Evolutionary conservation across 2,113 vertebrate species (phyloP).

Genomic region (Pleuronectes platessa): DNA sequence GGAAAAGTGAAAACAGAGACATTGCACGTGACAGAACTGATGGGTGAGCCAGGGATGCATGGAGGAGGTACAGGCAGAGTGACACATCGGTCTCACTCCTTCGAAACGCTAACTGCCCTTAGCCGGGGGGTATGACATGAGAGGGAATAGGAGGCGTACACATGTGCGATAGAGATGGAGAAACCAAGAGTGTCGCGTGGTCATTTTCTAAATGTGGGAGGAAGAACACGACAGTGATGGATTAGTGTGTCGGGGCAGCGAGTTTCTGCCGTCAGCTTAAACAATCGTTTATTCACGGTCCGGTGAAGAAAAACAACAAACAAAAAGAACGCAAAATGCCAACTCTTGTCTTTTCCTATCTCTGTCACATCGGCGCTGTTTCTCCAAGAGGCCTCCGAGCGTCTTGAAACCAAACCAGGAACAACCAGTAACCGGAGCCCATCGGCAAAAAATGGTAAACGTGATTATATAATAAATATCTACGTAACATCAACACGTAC

Average conservation of each 20-base stretch:
- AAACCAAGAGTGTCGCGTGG: background rate
- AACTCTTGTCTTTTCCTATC: background rate
- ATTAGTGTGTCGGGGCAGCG: slow-evolving; percentile 12
- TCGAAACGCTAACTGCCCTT: slow-evolving; percentile 7
- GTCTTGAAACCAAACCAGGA: no score
- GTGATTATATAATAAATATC: background rate
- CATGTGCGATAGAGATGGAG: background rate
- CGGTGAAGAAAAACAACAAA: background rate
- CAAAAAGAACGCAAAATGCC: background rate
- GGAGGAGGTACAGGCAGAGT: slow-evolving; percentile 18
- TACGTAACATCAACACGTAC: no score
- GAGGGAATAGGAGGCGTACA: background rate
- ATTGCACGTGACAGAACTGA: slow-evolving; percentile 6
- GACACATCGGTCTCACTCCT: slow-evolving; percentile 10
- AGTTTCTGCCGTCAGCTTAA: slow-evolving; percentile 1
- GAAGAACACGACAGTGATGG: slow-evolving; percentile 31
- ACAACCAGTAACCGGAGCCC: background rate
- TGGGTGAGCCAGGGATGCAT: background rate
- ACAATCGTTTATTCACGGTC: slow-evolving; percentile 7
- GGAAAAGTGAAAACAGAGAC: background rate
- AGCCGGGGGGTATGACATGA: slow-evolving; percentile 1
- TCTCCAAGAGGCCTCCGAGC: no score
- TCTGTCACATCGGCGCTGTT: background rate
- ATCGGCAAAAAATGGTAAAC: background rate
- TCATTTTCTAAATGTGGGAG: slow-evolving; percentile 23